Base-by-base conservation (phyloP, 1,140 invertebrate genomes). In the Mizuhopecten yessoensis region DNA sequence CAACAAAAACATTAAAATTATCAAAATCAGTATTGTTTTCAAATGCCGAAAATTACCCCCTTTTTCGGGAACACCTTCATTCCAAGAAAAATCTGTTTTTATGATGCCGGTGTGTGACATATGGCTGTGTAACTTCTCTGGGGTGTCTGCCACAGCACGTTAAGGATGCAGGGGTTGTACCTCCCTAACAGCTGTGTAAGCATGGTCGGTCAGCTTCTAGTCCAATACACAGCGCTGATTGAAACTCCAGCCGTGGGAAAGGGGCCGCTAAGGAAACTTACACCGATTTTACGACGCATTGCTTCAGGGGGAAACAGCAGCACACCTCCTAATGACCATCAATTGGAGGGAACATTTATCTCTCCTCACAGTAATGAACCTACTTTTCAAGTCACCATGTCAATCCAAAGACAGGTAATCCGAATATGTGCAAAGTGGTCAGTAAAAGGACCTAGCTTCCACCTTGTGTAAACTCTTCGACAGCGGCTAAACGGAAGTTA, bases 381-480 rank as follows among this genome's bases (percentile, higher is more conserved):
- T 75, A 75, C 57, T 75, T 75, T 75, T 75, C 57, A n/a, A 75
- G 29, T 75, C 57, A 75, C 57, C 57, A 29, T 75, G 57, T 75
- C 57, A 75, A 75, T 75, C 57, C n/a, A n/a, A n/a, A 75, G 57
- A 75, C 57, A 75, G 57, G 57, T 75, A 75, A 75, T 49, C 45
- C 45, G 45, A 49, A 49, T 29, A 75, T 75, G 57, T 75, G 57
- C 23, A 75, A 75, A 75, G 57, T 75, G 57, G 57, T 75, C 57
- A 75, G 23, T 75, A 1, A 45, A 75, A 75, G 57, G n/a, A 29
- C n/a, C n/a, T n/a, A 20, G n/a, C 57, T 29, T 1, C 57, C n/a
- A n/a, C 23, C n/a, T 29, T 75, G 20, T 75, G n/a, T n/a, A n/a
- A 75, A 75, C 57, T 75, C 29, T 29, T 9, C n/a, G 57, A 75